These are phyloP conservation scores for Hydrolagus colliei DNA, from an alignment of 2,797 vertebrate species.

Conservation along the genomic window DNA sequence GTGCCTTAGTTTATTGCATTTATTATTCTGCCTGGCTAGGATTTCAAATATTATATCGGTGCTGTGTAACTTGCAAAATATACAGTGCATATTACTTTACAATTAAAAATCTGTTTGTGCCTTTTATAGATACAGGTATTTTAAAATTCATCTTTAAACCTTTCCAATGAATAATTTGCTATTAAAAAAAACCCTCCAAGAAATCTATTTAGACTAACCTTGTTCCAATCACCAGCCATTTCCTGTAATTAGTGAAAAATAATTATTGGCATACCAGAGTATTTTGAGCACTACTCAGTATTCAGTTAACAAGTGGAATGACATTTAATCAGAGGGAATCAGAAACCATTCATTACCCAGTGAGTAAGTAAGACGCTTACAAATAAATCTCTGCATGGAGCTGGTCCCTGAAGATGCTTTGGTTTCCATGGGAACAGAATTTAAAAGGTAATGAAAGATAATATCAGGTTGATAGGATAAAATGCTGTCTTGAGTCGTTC, in stretches of 20 bases:
- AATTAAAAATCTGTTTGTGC: too few species aligned
- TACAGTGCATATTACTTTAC: too few species aligned
- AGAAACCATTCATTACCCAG: not conserved
- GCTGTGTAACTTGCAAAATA: too few species aligned
- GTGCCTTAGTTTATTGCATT: too few species aligned
- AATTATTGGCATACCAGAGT: not conserved
- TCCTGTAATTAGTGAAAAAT: not conserved
- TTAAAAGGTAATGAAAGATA: slow-evolving; percentile 43
- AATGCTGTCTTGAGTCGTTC: slow-evolving; percentile 23
- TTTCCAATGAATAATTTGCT: too few species aligned
- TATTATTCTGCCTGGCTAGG: too few species aligned
- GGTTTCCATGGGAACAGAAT: slow-evolving; percentile 50
- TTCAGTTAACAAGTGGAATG: slow-evolving; percentile 1
- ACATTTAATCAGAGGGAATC: not conserved
- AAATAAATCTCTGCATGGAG: not conserved
- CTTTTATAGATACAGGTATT: too few species aligned
- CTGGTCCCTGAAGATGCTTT: slow-evolving; percentile 26
- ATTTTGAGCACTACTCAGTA: not conserved
- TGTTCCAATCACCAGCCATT: not conserved
- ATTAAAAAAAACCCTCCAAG: not conserved
- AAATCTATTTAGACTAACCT: not conserved
- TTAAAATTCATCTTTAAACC: too few species aligned
- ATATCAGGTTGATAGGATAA: slow-evolving; percentile 41
- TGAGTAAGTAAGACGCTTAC: not conserved
- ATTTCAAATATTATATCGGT: too few species aligned